Evolutionary conservation across 2,113 vertebrate species (phyloP), one percentile per base, ranked within the genome.

Genomic region (Solea senegalensis): DNA sequence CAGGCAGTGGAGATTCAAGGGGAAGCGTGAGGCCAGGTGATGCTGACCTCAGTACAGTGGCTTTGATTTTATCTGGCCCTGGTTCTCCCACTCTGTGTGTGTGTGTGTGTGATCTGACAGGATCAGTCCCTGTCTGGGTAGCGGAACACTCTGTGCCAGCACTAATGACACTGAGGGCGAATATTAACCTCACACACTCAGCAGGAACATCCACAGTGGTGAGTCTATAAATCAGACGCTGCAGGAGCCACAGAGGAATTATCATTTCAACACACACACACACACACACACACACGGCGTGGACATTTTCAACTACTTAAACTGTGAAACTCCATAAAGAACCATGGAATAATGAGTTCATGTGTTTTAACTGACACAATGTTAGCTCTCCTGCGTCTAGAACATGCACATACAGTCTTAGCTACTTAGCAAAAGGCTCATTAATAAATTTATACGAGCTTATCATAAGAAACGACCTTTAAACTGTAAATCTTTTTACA

Each of bases 101-200:
- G 69, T 27, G 72, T 41, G 51, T 27, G 57, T 91, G 92, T 89
- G 94, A 95, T 93, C 94, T 94, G 95, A 96, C 95, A 95, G 96
- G 95, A 96, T 97, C 94, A 95, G 96, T 95, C 95, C 92, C 95
- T 94, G 95, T 95, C 95, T 96, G 95, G 96, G 96, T 97, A 95
- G 97, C 88, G 95, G 95, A 95, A 90, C 94, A 95, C 94, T 95
- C 95, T 95, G 95, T 95, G 95, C 95, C 94, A 94, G 94, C 92
- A 91, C 95, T 97, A 97, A 98, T 98, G 96, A 98, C 96, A 97
- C 96, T 81, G 95, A 96, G 95, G 96, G 95, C 96, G 97, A 97
- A 98, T 97, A 97, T 98, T 97, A 98, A 98, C 95, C 96, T 98
- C 95, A 95, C 95, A 95, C 95, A 93, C 96, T 90, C 92, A 95